phyloP scores from a whole-genome alignment of 2,797 vertebrate genomes.

The Ciconia nigra region DNA sequence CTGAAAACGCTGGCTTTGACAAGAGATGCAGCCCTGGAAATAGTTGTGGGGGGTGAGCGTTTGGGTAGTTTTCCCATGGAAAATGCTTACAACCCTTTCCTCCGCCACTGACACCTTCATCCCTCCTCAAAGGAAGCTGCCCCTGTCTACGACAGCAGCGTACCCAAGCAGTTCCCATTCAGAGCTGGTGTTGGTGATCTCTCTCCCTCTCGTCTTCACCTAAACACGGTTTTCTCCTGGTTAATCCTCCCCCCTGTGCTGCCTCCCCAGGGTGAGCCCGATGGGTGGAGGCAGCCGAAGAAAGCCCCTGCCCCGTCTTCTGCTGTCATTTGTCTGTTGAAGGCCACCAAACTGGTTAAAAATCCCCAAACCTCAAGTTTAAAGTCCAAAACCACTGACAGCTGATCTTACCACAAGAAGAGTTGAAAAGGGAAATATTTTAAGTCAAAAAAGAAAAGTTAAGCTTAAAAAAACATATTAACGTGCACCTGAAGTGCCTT shows the following conservation, averaged over 20 bases:
- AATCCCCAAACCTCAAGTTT: neutral
- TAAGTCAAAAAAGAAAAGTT: neutral
- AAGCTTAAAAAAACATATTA: neutral
- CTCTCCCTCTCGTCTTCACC: neutral
- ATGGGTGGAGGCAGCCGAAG: neutral
- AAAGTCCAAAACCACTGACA: neutral
- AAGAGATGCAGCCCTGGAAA: neutral
- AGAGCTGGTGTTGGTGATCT: rapidly evolving
- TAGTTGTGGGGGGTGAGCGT: neutral
- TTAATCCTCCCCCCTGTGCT: neutral
- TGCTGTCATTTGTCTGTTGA: neutral
- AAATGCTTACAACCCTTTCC: neutral
- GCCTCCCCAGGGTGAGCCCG: neutral
- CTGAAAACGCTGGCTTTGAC: neutral
- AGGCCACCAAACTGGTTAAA: neutral
- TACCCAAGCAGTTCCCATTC: neutral
- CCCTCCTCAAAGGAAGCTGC: neutral
- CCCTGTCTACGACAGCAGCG: rapidly evolving
- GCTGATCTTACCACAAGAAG: neutral
- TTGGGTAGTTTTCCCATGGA: neutral
- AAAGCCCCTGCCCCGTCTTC: neutral
- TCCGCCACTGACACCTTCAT: neutral
- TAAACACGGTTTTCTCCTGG: rapidly evolving
- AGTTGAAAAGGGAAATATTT: neutral
- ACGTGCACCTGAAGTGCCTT: neutral